Base-by-base conservation (phyloP, 2,113 vertebrate genomes). In the Tetrao urogallus region DNA sequence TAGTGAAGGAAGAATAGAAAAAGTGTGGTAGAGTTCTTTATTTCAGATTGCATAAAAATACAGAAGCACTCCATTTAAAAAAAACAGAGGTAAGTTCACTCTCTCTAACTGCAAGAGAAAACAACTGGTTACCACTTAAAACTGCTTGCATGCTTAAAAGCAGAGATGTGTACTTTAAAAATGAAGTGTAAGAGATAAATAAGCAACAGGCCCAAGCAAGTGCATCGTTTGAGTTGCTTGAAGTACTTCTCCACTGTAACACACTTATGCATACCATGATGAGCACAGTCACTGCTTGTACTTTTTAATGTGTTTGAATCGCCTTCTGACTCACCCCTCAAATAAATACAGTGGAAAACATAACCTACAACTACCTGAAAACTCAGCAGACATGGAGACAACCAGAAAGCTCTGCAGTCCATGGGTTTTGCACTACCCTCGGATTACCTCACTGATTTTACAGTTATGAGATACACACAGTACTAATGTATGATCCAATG, bases 31-130 rank as follows among this genome's bases (percentile, higher is more conserved):
- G 7, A 75, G 8, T 32, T 80, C 24, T 89, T 93, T 66, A 87
- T 92, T 96, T 89, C 42, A 90, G 36, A 88, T 78, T 70, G 11
- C 36, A 82, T 75, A 78, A 92, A 86, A 11, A 30, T 81, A 82
- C 34, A 72, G 30, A 88, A 65, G 61, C 42, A 63, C 11, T 75
- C n/a, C 8, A 48, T 27, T 50, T 38, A 38, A 86, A 67, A 66
- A 70, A 71, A 22, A 60, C 61, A 81, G 61, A 86, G 66, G 18
- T 52, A 80, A 73, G 22, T 48, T 82, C 42, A 78, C 6, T 60
- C 24, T 40, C 78, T 71, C 19, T 50, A 66, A 38, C 24, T 34
- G 40, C 28, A 66, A 15, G 34, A 74, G 75, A 74, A 63, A 85
- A 14, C 27, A 18, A 30, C 16, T 9, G 12, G 40, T 72, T 19